Evolutionary conservation across 2,797 vertebrate genomes (phyloP).

Genomic region (Muscicapa comitata): DNA sequence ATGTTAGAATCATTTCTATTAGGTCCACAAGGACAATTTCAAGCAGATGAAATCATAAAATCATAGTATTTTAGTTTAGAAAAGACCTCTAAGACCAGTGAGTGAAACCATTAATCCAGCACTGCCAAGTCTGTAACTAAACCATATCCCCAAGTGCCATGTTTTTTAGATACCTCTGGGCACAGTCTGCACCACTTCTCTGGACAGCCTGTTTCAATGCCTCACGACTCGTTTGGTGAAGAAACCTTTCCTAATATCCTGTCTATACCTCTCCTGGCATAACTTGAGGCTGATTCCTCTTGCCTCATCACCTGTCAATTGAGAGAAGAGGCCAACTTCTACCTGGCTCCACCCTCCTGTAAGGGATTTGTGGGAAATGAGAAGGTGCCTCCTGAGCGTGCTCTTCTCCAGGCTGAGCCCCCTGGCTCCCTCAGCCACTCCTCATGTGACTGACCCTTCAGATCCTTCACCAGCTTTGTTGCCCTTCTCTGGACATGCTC

Average conservation of each 20-base stretch:
- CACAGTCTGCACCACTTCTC: not conserved
- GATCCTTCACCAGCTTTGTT: not conserved
- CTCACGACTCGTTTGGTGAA: not conserved
- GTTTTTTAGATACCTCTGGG: not conserved
- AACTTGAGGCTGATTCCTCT: not conserved
- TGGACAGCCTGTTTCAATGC: not conserved
- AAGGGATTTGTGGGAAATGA: not conserved
- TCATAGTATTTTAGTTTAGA: not conserved
- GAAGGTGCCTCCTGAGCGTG: not conserved
- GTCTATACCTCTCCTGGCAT: not conserved
- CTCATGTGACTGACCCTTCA: not conserved
- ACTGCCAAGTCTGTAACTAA: fast-evolving
- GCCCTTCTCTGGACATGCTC: no score
- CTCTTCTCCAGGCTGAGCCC: not conserved
- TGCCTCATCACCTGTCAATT: not conserved
- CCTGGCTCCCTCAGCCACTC: not conserved
- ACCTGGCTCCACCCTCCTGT: not conserved
- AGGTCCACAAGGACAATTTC: not conserved
- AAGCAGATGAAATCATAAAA: not conserved
- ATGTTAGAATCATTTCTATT: not conserved
- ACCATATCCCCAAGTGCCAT: not conserved
- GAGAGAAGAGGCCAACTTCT: not conserved
- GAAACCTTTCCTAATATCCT: not conserved
- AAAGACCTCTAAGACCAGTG: not conserved
- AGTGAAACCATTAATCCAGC: not conserved